phyloP scores from a whole-genome alignment of 2,888 invertebrate species.

The Clitarchus hookeri region DNA sequence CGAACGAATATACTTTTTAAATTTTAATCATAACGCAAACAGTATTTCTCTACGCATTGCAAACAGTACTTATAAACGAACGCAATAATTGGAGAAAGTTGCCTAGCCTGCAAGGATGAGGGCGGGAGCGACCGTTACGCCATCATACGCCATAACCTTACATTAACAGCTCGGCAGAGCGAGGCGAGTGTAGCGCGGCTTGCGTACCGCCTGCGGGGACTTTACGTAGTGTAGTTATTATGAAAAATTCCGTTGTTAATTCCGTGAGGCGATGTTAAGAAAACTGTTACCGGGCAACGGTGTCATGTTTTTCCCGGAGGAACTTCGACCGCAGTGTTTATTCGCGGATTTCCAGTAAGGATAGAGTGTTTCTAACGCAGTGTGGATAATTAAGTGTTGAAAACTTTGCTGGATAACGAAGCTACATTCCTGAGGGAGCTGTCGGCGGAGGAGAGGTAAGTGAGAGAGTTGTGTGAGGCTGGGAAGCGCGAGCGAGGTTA shows the following conservation, averaged over 20 bases:
- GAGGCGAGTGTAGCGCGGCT: not conserved
- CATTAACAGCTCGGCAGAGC: not conserved
- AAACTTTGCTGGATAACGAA: not conserved
- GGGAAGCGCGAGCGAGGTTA: not conserved
- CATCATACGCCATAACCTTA: constrained; percentile 24
- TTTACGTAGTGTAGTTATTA: not conserved
- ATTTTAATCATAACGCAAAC: too few relatives aligned
- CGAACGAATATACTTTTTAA: too few relatives aligned
- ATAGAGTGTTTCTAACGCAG: not conserved
- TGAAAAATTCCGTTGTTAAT: not conserved
- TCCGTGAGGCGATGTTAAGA: not conserved
- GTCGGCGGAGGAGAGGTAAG: constrained; percentile 1
- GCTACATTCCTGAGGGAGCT: not conserved
- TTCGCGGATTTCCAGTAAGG: not conserved
- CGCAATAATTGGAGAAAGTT: not conserved
- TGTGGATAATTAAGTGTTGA: not conserved
- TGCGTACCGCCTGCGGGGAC: not conserved
- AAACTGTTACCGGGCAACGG: not conserved
- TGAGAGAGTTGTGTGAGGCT: not conserved
- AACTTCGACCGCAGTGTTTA: not conserved
- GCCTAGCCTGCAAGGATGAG: not conserved
- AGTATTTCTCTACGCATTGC: too few relatives aligned
- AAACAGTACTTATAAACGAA: too few relatives aligned
- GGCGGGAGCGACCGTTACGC: constrained; percentile 26
- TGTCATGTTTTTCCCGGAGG: not conserved